Evolutionary conservation across 2,113 vertebrate genomes (phyloP), one percentile per base, ranked within the genome.

Genomic region (Lasiurus borealis): DNA sequence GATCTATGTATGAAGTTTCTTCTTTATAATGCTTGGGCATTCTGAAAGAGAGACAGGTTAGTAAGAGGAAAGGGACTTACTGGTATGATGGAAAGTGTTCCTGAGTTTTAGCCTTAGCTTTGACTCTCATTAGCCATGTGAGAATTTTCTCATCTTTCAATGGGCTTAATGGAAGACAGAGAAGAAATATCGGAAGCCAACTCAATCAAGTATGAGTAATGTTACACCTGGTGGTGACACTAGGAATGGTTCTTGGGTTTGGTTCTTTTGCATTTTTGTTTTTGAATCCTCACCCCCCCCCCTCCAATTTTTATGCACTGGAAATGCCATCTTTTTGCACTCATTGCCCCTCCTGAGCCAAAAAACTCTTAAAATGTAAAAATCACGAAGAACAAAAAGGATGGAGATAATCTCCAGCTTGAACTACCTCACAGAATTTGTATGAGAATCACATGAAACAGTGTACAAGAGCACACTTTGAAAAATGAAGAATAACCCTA

Each of bases 121-220:
- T 66, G 50, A 71, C 44, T 52, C 44, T 92, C 23, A 48, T 34
- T 85, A 88, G 7, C 31, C 46, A 64, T 72, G 44, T 75, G 52
- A 96, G 69, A 59, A 76, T n/a, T 52, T 88, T 80, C 23, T 91
- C n/a, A 93, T 31, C 57, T 92, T 88, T 66, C 62, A 96, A 59
- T 16, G 48, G 11, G 6, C 52, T 48, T 93, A 92, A 69, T 52
- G 48, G 44, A 69, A 77, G 52, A 69, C 50, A 91, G 44, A 96
- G 64, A 85, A 86, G 50, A 89, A 89, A 57, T 85, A 76, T 19
- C 91, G 16, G 83, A 90, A 95, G 59, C 44, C 72, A 80, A 11
- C 27, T 71, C 11, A 94, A 31, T 40, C 62, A 71, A 34, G 31
- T 54, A 57, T 36, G 50, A 46, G 36, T 40, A 87, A 89, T 69